Evolutionary conservation across 1,140 invertebrate species (phyloP), one percentile per base, ranked within the genome.

Genomic region (Polyergus mexicanus): DNA sequence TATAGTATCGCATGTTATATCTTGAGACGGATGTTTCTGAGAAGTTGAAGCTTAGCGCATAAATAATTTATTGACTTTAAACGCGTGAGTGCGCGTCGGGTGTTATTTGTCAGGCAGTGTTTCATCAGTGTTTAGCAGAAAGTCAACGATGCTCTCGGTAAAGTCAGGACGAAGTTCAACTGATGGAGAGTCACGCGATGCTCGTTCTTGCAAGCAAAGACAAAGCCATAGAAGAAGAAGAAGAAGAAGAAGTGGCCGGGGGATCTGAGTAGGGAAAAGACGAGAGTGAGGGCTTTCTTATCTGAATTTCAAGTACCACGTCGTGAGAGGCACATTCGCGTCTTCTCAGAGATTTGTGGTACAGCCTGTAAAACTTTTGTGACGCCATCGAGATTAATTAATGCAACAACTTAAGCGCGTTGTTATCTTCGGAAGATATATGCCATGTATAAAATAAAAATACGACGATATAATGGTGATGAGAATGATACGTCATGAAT

Each of bases 51-150:
- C 35, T 63, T 56, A 22, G 44, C 35, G 71, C 81, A 54, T 84
- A 77, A 75, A 66, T 86, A 86, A 89, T 78, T 89, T 88, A 86
- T 76, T 65, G 68, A 77, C 78, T 66, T 89, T 81, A 84, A 87
- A 77, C 54, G 78, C 69, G 62, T 56, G 78, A 75, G 62, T 56
- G 75, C 74, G 68, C 74, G 60, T 77, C 47, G 44, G 47, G 65
- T 51, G 47, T 75, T 75, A 66, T 83, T 83, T 83, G 78, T 83
- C 56, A 66, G 66, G 69, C 69, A 60, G 58, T 60, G 60, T 86
- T 86, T 86, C 78, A 86, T 80, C 71, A 86, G 86, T 88, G 88
- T 88, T 84, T 86, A 84, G 51, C 32, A 54, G 71, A 88, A 88
- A 71, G 62, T 56, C 78, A 58, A 41, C 81, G 63, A 86, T 66